These are phyloP conservation scores for Psephotus haematonotus DNA, from an alignment of 2,113 vertebrate species.

Conservation along the genomic window DNA sequence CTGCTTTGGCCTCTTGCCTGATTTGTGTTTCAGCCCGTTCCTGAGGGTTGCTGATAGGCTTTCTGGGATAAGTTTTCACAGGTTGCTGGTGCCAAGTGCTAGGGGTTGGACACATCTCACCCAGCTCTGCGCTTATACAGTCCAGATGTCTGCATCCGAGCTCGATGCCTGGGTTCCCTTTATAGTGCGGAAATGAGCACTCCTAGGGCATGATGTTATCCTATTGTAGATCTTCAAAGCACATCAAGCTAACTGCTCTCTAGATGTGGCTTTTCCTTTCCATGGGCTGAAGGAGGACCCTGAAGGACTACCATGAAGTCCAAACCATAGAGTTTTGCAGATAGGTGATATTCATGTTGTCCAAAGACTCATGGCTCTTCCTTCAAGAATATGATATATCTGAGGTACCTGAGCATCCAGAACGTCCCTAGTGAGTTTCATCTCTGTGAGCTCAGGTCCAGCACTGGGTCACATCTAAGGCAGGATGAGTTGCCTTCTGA, in stretches of 20 bases:
- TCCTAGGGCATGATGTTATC: background rate
- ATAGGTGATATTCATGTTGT: background rate
- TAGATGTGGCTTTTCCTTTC: background rate
- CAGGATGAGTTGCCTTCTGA: background rate
- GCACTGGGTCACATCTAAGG: background rate
- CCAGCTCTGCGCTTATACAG: background rate
- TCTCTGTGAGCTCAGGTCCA: background rate
- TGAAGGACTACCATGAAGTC: background rate
- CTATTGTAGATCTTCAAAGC: background rate
- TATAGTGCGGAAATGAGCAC: background rate
- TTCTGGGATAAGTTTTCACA: slow-evolving; percentile 16
- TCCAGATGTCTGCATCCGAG: background rate
- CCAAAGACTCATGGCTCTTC: background rate
- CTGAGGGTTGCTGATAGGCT: slow-evolving; percentile 9
- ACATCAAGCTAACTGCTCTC: background rate
- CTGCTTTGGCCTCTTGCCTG: background rate
- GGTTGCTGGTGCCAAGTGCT: background rate
- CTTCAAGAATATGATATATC: background rate
- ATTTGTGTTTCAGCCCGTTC: background rate
- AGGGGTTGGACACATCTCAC: background rate
- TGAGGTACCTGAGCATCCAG: background rate
- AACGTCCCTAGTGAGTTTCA: background rate
- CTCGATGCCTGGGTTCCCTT: background rate
- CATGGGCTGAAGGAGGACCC: background rate
- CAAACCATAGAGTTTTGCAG: background rate